Conservation (phyloP, 2,797 vertebrate species). For the Onychomys leucogaster region DNA sequence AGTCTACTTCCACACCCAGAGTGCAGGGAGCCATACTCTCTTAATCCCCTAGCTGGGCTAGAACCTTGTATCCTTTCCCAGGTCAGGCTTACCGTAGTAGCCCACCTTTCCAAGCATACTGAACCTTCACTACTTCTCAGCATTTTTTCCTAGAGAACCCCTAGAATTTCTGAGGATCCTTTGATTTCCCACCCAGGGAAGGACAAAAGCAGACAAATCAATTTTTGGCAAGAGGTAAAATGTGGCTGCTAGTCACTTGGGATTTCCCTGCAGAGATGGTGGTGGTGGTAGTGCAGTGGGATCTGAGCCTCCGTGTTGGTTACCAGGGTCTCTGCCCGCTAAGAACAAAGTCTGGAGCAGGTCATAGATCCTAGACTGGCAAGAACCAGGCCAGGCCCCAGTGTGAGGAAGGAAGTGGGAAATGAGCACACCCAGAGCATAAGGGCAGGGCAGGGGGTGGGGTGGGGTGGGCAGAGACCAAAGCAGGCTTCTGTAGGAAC, state of each 20-base stretch:
- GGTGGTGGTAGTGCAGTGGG: neutral
- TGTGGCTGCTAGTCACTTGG: slow-evolving; percentile 24
- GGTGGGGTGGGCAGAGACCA: slow-evolving; percentile 69
- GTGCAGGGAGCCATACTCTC: neutral
- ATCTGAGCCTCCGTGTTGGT: slow-evolving; percentile 37
- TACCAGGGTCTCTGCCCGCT: slow-evolving; percentile 58
- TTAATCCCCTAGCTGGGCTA: neutral
- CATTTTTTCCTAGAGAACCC: neutral
- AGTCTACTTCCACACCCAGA: slow-evolving; percentile 24
- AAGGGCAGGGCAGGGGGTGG: slow-evolving; percentile 75
- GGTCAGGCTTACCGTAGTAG: neutral
- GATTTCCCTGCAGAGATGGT: neutral
- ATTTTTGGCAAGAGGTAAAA: slow-evolving; percentile 56
- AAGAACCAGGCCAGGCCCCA: slow-evolving; percentile 77
- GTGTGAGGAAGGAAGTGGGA: slow-evolving; percentile 83
- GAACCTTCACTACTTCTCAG: neutral
- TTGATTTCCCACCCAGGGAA: neutral
- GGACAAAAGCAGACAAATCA: slow-evolving; percentile 42
- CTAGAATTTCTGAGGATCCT: slow-evolving; percentile 44
- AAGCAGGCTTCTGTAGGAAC: slow-evolving; percentile 75
- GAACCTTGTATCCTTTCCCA: slow-evolving; percentile 22
- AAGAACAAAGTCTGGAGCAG: slow-evolving; percentile 70
- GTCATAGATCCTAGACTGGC: slow-evolving; percentile 67
- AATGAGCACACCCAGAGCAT: slow-evolving; percentile 81
- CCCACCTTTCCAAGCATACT: slow-evolving; percentile 8